A percentile compares a stretch with the other conserved stretches of the same genome.
Conservation (phyloP, 2,113 vertebrate species). For the Poicephalus meyeri region DNA sequence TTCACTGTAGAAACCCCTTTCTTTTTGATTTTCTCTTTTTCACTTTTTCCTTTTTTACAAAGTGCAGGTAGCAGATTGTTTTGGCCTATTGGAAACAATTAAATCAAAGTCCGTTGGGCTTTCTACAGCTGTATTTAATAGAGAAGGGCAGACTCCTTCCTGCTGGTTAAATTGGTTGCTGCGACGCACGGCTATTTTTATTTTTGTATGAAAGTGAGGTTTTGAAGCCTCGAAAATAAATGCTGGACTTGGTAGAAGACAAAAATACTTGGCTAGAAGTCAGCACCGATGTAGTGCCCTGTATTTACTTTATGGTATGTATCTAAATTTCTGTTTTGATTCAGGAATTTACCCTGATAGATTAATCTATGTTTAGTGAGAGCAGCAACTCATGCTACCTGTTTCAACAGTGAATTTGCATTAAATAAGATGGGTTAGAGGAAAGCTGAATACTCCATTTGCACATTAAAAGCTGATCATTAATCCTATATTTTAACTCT, state of each 20-base stretch:
- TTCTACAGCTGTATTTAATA: conserved; percentile 38
- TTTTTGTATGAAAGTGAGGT: background rate
- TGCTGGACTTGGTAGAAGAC: background rate
- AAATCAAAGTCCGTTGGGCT: background rate
- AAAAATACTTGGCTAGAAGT: background rate
- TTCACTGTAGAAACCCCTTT: background rate
- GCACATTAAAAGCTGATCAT: conserved; percentile 71
- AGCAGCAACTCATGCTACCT: conserved; percentile 29
- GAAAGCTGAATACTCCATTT: conserved; percentile 53
- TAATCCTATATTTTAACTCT: conserved; percentile 73
- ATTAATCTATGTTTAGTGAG: background rate
- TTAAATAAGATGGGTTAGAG: conserved; percentile 44
- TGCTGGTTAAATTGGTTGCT: background rate
- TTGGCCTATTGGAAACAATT: conserved; percentile 33
- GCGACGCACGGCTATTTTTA: background rate
- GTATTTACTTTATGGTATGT: background rate
- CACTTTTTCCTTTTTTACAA: background rate
- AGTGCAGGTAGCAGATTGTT: background rate
- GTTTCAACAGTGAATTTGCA: conserved; percentile 52
- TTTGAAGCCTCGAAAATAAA: conserved; percentile 46
- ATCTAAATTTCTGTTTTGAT: conserved; percentile 11
- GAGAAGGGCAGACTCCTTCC: background rate
- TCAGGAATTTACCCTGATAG: background rate
- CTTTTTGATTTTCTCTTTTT: background rate
- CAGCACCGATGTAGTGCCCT: background rate